Percentiles rank a stretch among this genome's conserved stretches.
Evolutionary conservation across 1,140 invertebrate species (phyloP).

Genomic region (Mamestra configurata): DNA sequence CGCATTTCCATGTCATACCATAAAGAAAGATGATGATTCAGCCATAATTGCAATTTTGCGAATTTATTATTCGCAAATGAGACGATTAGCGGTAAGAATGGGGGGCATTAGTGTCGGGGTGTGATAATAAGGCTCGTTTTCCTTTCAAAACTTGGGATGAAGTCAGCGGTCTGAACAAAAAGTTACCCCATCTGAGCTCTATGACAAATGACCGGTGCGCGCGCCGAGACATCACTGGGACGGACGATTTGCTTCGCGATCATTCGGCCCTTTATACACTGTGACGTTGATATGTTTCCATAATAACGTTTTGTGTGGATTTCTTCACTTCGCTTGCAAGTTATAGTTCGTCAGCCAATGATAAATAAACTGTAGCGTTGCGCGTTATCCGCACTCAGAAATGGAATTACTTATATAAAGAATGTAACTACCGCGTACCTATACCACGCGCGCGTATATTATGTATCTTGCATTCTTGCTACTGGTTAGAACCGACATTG

Average conservation of each 20-base stretch:
- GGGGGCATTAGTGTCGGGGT: conserved; percentile 50
- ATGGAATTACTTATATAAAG: too few relatives aligned
- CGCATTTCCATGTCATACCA: neutral
- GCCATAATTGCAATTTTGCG: conserved; percentile 41
- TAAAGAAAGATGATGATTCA: conserved; percentile 49
- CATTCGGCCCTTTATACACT: conserved; percentile 64
- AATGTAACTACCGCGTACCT: too few relatives aligned
- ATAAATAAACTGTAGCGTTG: too few relatives aligned
- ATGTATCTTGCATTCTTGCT: too few relatives aligned
- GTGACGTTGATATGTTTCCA: conserved; percentile 56
- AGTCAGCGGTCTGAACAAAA: conserved; percentile 82
- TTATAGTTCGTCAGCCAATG: conserved; percentile 1
- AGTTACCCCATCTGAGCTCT: conserved; percentile 79
- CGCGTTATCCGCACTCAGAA: too few relatives aligned
- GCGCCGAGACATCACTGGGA: conserved; percentile 72
- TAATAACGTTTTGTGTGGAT: conserved; percentile 49
- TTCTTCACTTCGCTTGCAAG: conserved; percentile 15
- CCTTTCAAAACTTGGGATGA: conserved; percentile 76
- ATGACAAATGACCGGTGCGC: conserved; percentile 80
- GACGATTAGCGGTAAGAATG: conserved; percentile 60
- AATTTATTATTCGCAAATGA: conserved; percentile 56
- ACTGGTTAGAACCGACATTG: too few relatives aligned
- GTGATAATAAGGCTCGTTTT: conserved; percentile 75
- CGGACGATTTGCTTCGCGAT: conserved; percentile 79
- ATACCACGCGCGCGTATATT: too few relatives aligned